Percentiles rank a stretch among this genome's conserved stretches.
These are phyloP conservation scores for Electrona antarctica DNA, from an alignment of 2,113 vertebrate genomes.

Conservation along the genomic window DNA sequence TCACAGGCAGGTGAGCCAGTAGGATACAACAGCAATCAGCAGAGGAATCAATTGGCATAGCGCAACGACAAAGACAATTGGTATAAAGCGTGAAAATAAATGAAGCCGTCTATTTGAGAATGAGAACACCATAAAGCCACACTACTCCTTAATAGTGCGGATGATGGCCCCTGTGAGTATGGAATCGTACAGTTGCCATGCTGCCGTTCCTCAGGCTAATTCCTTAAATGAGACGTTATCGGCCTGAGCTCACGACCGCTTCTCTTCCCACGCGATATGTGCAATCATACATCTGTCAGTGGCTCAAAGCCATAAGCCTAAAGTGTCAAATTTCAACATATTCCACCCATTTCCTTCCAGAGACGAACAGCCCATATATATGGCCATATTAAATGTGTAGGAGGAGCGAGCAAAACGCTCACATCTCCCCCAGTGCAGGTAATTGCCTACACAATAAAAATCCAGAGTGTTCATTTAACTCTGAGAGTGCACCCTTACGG, in stretches of 20 bases:
- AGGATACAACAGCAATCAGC: too few species aligned
- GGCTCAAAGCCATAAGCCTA: slow-evolving; percentile 44
- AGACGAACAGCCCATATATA: slow-evolving; percentile 32
- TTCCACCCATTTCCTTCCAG: slow-evolving; percentile 26
- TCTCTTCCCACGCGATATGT: slow-evolving; percentile 52
- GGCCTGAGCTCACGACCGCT: slow-evolving; percentile 50
- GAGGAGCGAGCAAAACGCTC: slow-evolving; percentile 3
- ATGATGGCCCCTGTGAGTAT: slow-evolving; percentile 36
- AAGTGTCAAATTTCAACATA: slow-evolving; percentile 36
- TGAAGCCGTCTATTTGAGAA: not conserved
- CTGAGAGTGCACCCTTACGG: too few species aligned
- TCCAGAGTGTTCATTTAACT: too few species aligned
- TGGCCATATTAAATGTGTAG: slow-evolving; percentile 38
- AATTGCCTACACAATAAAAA: slow-evolving; percentile 21
- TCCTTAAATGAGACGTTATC: slow-evolving; percentile 72
- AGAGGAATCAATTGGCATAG: too few species aligned
- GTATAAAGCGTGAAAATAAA: not conserved
- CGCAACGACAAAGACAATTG: too few species aligned
- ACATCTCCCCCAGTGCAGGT: slow-evolving; percentile 13
- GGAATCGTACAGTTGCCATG: slow-evolving; percentile 41
- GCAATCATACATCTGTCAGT: slow-evolving; percentile 40
- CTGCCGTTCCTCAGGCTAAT: slow-evolving; percentile 52
- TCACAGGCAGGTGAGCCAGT: too few species aligned
- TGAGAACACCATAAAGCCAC: not conserved
- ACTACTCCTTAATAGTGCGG: slow-evolving; percentile 20